These are phyloP conservation scores for Ceratosolen fusciceps DNA, from an alignment of 1,140 invertebrate genomes.

Conservation along the genomic window DNA sequence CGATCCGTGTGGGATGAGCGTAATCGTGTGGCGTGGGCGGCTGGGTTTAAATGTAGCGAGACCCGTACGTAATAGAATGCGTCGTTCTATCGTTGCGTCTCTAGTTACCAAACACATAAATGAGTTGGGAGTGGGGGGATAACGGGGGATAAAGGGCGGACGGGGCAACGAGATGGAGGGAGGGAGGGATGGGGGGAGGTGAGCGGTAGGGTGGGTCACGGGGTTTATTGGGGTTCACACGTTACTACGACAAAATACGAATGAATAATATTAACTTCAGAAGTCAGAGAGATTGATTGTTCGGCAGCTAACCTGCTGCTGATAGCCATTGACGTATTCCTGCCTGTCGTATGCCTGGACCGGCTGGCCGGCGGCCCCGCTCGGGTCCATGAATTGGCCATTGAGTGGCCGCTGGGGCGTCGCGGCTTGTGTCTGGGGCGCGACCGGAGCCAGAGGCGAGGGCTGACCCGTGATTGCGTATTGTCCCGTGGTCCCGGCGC, in stretches of 20 bases:
- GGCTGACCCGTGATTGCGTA: slow-evolving; percentile 69
- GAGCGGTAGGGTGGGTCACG: no score
- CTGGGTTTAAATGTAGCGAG: neutral
- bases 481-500: slow-evolving; percentile 67
- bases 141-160: no score
- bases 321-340: slow-evolving; percentile 71
- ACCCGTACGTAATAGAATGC: neutral
- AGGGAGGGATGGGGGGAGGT: no score
- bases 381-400: slow-evolving; percentile 71
- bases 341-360: slow-evolving; percentile 68
- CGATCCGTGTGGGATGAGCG: no score
- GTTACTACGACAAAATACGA: slow-evolving; percentile 50
- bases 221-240: no score
- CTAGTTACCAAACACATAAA: slow-evolving; percentile 44
- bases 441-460: slow-evolving; percentile 62
- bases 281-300: slow-evolving; percentile 50
- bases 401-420: slow-evolving; percentile 67
- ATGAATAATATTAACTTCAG: slow-evolving; percentile 51
- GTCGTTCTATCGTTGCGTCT: slow-evolving; percentile 15
- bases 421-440: slow-evolving; percentile 61
- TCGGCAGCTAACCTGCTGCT: slow-evolving; percentile 68
- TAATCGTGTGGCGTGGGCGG: no score
- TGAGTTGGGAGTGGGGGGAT: no score
- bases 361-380: slow-evolving; percentile 62
- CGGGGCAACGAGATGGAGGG: no score